These are phyloP conservation scores for Tetraneura akinire DNA, from an alignment of 1,140 invertebrate genomes.

Conservation along the genomic window DNA sequence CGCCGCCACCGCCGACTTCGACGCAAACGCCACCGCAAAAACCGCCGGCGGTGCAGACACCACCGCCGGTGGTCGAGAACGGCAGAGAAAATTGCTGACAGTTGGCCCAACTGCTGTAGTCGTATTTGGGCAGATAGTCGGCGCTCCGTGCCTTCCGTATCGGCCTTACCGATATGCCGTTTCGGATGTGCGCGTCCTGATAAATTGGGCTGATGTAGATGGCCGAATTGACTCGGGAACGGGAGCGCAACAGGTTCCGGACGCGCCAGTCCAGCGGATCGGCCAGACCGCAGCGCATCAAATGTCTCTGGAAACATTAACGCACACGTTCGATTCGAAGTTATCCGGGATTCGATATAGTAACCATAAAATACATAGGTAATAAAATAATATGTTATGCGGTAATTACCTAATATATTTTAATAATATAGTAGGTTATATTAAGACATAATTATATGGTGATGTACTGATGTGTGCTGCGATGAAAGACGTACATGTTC, in stretches of 20 bases:
- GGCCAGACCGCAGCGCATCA: constrained; percentile 53
- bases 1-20: neutral
- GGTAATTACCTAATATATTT: neutral
- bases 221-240: constrained; percentile 56
- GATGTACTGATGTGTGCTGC: too few relatives aligned
- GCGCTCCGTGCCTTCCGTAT: constrained; percentile 53
- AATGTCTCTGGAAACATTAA: constrained; percentile 50
- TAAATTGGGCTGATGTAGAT: constrained; percentile 55
- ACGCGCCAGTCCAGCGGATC: constrained; percentile 52
- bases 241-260: constrained; percentile 47
- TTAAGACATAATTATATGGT: too few relatives aligned
- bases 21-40: neutral
- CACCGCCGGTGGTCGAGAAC: neutral
- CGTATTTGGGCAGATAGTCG: constrained; percentile 51
- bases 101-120: constrained; percentile 45
- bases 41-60: neutral
- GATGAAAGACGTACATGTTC: too few relatives aligned
- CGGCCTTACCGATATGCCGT: constrained; percentile 35
- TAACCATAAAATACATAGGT: too few relatives aligned
- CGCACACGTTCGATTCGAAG: neutral
- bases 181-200: constrained; percentile 48
- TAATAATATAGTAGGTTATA: too few relatives aligned
- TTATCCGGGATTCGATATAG: neutral
- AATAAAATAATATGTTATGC: neutral
- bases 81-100: constrained; percentile 31